A percentile compares a stretch with the other conserved stretches of the same genome.
Conservation (phyloP, 2,888 invertebrate genomes). For the Morinoia aosen region DNA sequence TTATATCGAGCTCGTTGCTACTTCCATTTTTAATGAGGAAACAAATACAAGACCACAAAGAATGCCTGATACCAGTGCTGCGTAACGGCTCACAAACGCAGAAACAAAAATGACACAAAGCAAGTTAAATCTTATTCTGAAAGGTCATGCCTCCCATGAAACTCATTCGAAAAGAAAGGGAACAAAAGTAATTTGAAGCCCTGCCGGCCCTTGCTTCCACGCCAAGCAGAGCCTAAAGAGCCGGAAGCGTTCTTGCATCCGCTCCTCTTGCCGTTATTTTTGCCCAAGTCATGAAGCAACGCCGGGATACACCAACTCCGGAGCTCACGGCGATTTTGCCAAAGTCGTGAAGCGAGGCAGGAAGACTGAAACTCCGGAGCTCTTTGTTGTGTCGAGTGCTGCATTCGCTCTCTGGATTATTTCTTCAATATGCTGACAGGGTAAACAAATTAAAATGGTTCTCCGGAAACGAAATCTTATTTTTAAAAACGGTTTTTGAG, state of each 20-base stretch:
- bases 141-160: slow-evolving; percentile 2
- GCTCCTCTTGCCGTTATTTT: neutral
- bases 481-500: neutral
- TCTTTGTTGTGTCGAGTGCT: neutral
- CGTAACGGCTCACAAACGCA: neutral
- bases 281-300: neutral
- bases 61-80: neutral
- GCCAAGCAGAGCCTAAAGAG: neutral
- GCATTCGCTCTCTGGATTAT: neutral
- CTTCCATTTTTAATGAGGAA: neutral
- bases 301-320: neutral
- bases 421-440: neutral
- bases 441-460: neutral
- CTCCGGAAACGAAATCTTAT: neutral
- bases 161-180: neutral
- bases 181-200: neutral
- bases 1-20: neutral
- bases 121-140: neutral
- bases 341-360: too few relatives aligned
- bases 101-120: neutral
- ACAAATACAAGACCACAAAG: neutral
- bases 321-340: neutral
- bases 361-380: too few relatives aligned
- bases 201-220: neutral
- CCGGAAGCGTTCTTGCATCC: neutral